These are phyloP conservation scores for Gymnoscelis rufifasciata DNA, from an alignment of 2,888 invertebrate species.

Conservation along the genomic window DNA sequence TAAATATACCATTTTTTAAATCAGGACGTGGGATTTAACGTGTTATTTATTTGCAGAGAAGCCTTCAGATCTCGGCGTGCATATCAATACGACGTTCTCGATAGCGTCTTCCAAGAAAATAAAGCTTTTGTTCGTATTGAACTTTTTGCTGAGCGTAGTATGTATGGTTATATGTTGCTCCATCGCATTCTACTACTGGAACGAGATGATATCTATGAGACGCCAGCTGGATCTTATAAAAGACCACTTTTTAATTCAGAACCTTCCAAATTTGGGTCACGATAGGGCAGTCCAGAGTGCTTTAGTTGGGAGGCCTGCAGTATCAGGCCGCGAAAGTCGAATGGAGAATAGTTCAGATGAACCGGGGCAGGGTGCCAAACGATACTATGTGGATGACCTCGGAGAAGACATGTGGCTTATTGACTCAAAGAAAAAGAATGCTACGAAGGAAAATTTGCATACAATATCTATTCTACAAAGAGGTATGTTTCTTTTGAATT, in stretches of 20 bases:
- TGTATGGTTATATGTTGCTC: conserved; percentile 64
- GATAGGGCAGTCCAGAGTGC: conserved; percentile 51
- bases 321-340: conserved; percentile 46
- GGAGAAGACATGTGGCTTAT: conserved; percentile 65
- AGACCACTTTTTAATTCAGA: conserved; percentile 56
- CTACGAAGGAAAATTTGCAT: conserved; percentile 22
- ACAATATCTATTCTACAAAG: conserved; percentile 43
- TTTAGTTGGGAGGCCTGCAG: conserved; percentile 39
- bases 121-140: conserved; percentile 63
- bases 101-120: conserved; percentile 76
- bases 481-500: conserved; percentile 42
- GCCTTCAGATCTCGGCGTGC: conserved; percentile 66
- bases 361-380: conserved; percentile 41
- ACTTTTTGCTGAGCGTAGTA: conserved; percentile 63
- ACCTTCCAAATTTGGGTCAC: conserved; percentile 47
- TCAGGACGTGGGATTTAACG: conserved; percentile 28
- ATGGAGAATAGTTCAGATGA: conserved; percentile 37
- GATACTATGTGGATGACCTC: conserved; percentile 60
- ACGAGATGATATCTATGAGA: conserved; percentile 61
- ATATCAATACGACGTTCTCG: conserved; percentile 70
- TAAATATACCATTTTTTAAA: neutral
- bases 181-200: conserved; percentile 68
- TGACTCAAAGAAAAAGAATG: conserved; percentile 60
- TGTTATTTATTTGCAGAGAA: conserved; percentile 52
- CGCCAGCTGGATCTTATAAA: conserved; percentile 59